phyloP scores from a whole-genome alignment of 2,797 vertebrate species.

The Diplodus puntazzo region DNA sequence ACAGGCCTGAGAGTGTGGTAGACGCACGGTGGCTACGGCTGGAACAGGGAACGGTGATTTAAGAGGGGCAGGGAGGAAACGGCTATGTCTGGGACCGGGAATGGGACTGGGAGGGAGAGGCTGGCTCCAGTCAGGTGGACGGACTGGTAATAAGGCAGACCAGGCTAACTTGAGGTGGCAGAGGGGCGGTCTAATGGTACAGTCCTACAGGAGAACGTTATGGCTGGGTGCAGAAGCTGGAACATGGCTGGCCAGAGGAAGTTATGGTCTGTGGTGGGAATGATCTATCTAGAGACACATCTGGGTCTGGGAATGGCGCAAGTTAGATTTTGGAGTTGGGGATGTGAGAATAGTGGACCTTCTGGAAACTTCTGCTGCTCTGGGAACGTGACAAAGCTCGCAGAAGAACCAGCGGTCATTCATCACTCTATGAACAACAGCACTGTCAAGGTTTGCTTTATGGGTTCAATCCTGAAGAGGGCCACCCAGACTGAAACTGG shows the following conservation, averaged over 20 bases:
- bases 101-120: conserved; percentile 53
- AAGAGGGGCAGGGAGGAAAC: conserved; percentile 65
- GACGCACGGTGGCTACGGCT: conserved; percentile 43
- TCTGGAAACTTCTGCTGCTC: conserved; percentile 53
- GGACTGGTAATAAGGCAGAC: conserved; percentile 61
- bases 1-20: conserved; percentile 54
- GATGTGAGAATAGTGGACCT: conserved; percentile 44
- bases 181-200: conserved; percentile 32
- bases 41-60: conserved; percentile 68
- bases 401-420: conserved; percentile 38
- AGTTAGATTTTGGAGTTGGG: conserved; percentile 47
- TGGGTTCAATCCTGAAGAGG: conserved; percentile 25
- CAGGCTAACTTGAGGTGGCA: conserved; percentile 43
- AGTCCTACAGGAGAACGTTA: conserved; percentile 49
- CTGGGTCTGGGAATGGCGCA: conserved; percentile 49
- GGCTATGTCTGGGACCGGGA: conserved; percentile 64
- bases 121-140: conserved; percentile 72
- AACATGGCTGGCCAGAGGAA: conserved; percentile 50
- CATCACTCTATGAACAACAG: conserved; percentile 23
- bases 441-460: conserved; percentile 25
- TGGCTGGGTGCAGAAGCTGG: conserved; percentile 49
- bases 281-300: conserved; percentile 58
- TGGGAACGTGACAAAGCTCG: conserved; percentile 39
- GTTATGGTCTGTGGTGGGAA: conserved; percentile 61
- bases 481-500: conserved; percentile 47